phyloP scores from a whole-genome alignment of 2,113 vertebrate species.

The Gobiocypris rarus region DNA sequence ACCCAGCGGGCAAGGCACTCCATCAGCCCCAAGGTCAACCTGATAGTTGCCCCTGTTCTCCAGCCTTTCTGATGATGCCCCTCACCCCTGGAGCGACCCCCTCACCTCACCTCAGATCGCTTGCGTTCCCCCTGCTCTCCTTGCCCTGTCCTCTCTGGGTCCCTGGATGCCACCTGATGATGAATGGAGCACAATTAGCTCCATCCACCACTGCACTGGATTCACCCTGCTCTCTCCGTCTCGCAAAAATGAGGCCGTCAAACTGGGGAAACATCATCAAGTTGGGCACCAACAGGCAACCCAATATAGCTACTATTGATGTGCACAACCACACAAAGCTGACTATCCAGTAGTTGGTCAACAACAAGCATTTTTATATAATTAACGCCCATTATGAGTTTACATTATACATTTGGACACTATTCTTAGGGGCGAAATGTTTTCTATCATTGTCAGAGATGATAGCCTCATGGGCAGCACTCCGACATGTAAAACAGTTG shows the following conservation, averaged over 20 bases:
- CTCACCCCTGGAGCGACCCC: conserved; percentile 46
- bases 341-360: not conserved
- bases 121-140: conserved; percentile 62
- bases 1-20: conserved; percentile 63
- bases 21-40: conserved; percentile 66
- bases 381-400: not conserved
- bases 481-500: not conserved
- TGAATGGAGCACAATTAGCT: conserved; percentile 79
- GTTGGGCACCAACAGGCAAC: conserved; percentile 32
- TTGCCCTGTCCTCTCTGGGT: conserved; percentile 72
- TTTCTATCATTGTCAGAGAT: not conserved
- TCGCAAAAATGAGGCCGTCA: conserved; percentile 59
- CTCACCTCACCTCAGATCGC: conserved; percentile 28
- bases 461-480: not conserved
- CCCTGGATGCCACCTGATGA: conserved; percentile 69
- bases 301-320: conserved; percentile 12
- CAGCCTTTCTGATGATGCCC: conserved; percentile 51
- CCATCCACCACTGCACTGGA: conserved; percentile 76
- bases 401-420: not conserved
- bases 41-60: conserved; percentile 62
- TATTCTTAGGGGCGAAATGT: not conserved
- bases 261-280: conserved; percentile 46
- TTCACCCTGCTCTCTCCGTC: conserved; percentile 60
- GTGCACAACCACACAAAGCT: not conserved
- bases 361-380: not conserved